phyloP scores from a whole-genome alignment of 1,140 invertebrate genomes.

The Schlechtendalia chinensis region DNA sequence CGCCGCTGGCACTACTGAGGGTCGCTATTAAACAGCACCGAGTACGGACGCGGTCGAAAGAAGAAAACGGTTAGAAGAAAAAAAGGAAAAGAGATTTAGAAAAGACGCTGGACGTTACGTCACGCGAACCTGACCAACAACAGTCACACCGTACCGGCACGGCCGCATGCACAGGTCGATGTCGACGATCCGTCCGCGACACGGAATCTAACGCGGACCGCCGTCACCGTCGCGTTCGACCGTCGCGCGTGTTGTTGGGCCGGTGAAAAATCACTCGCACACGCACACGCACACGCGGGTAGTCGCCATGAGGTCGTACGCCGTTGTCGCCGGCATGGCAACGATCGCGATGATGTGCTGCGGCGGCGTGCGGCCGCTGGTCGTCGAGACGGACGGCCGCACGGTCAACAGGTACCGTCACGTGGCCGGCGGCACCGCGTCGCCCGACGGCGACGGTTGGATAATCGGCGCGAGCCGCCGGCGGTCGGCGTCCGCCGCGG shows the following conservation, averaged over 20 bases:
- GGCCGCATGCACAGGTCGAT: background rate
- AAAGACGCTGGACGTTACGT: background rate
- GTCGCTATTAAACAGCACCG: no score
- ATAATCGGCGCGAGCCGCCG: conserved; percentile 21
- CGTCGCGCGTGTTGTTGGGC: no score
- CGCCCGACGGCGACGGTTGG: conserved; percentile 5
- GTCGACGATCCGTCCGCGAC: background rate
- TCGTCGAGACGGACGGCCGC: background rate
- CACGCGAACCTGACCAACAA: background rate
- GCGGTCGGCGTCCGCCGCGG: background rate
- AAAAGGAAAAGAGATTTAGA: no score
- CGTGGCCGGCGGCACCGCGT: background rate
- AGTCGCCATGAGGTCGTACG: conserved; percentile 10
- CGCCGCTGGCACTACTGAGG: no score
- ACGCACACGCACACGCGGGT: no score
- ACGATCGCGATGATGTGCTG: background rate
- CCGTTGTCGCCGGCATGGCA: background rate
- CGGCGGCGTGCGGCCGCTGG: background rate
- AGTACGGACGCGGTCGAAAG: background rate
- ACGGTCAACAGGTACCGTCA: conserved; percentile 25
- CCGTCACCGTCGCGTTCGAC: background rate
- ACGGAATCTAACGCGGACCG: no score
- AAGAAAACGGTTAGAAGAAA: background rate
- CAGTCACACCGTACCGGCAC: background rate
- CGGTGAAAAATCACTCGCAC: no score